Base-by-base conservation (phyloP, 1,140 invertebrate genomes). In the Drosophila nigrodunni region DNA sequence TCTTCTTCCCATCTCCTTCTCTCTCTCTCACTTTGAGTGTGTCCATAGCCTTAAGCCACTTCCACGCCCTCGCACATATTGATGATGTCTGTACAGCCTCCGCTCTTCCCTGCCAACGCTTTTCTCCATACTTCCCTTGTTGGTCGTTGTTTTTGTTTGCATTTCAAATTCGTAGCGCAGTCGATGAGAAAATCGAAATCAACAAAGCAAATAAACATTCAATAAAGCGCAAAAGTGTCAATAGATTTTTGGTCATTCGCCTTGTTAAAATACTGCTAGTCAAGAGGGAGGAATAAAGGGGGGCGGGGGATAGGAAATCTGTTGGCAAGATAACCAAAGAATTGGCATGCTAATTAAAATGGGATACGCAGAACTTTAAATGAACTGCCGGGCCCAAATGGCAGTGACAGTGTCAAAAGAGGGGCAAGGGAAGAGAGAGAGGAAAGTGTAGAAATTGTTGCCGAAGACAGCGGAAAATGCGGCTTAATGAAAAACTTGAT, bases 151-250 rank as follows among this genome's bases (percentile, higher is more conserved):
- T 57, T 57, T 57, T 89, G 86, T 85, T 88, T 88, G 85, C 85
- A 85, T 88, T 88, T 74, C 67, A 89, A 85, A 88, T 88, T 89
- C 85, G 65, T 59, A 85, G 78, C 65, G 68, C 74, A 81, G 54
- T 81, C 85, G 67, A 58, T 73, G 75, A 65, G 71, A 80, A 81
- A 88, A 89, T 81, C 86, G 81, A 77, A 89, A 89, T 89, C 85
- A 90, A 80, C 86, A 79, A 89, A 74, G 78, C 81, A 89, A 89
- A 89, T 90, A 89, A 89, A 89, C 85, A 78, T 70, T 69, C 81
- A 85, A 89, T 89, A 90, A 85, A 81, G 75, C 74, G 59, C 55
- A 77, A 64, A 87, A 89, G 71, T 85, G 86, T 89, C 86, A 85
- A 90, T 89, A 75, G 83, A 88, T 78, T 80, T 68, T 64, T 74